Evolutionary conservation across 92 coral and sea anemone species (phyloP).

Genomic region (Epizoanthus scotinus): DNA sequence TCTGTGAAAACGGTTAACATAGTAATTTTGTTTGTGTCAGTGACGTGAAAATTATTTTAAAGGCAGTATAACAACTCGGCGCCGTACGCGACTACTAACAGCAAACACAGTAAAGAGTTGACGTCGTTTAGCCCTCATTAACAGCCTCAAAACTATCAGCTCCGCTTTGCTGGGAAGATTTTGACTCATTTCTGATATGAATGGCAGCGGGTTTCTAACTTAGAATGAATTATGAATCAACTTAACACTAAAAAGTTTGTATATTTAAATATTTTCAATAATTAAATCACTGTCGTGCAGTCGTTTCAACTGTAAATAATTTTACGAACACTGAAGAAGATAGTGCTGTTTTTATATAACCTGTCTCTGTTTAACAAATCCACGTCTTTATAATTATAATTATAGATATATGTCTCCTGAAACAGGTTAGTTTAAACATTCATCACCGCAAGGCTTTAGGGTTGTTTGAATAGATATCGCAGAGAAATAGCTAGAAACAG

Average conservation of each 20-base stretch:
- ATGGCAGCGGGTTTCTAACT: slow-evolving; percentile 3
- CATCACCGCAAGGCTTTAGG: background rate
- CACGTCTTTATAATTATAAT: background rate
- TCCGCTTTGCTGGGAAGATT: background rate
- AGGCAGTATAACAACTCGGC: slow-evolving; percentile 6
- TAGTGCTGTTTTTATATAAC: background rate
- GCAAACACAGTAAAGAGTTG: background rate
- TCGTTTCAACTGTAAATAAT: background rate
- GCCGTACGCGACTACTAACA: background rate
- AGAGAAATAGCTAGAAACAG: background rate
- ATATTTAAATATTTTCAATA: slow-evolving; percentile 34
- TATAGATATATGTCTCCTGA: background rate
- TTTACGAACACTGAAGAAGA: background rate
- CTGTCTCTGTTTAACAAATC: background rate
- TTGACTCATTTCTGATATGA: slow-evolving; percentile 3
- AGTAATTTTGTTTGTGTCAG: slow-evolving; percentile 25
- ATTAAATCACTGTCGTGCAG: slow-evolving; percentile 30
- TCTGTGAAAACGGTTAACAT: background rate
- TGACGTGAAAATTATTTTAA: slow-evolving; percentile 16
- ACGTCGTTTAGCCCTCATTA: background rate
- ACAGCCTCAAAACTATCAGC: background rate
- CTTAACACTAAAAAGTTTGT: slow-evolving; percentile 6
- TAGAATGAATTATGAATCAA: slow-evolving; percentile 22
- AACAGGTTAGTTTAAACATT: background rate
- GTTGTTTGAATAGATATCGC: background rate